phyloP scores from a whole-genome alignment of 2,113 vertebrate species.

The Chrysochloris asiatica region DNA sequence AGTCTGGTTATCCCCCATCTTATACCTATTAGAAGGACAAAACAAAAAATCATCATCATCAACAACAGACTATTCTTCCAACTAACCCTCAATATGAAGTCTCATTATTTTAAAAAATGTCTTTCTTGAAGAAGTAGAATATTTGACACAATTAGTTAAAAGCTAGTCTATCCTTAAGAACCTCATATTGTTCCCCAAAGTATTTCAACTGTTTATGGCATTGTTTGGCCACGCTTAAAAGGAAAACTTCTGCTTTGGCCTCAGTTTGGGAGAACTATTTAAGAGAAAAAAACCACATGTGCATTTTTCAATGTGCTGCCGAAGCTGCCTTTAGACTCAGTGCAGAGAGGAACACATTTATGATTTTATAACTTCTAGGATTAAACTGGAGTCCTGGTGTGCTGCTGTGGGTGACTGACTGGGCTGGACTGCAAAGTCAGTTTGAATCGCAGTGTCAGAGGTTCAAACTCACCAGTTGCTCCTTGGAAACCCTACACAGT shows the following conservation, averaged over 20 bases:
- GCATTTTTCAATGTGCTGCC: background rate
- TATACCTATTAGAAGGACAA: conserved; percentile 46
- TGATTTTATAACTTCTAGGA: no score
- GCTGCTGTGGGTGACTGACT: no score
- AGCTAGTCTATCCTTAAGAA: background rate
- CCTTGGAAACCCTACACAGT: no score
- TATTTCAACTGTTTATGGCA: conserved; percentile 43
- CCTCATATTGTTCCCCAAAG: conserved; percentile 13
- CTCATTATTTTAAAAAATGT: conserved; percentile 54
- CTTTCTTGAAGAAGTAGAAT: conserved; percentile 38
- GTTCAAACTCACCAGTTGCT: no score
- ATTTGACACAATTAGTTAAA: conserved; percentile 56
- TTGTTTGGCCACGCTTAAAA: conserved; percentile 25
- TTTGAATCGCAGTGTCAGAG: no score
- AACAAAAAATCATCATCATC: background rate
- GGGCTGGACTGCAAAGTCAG: no score
- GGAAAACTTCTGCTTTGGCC: conserved; percentile 2
- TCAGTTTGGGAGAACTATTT: background rate
- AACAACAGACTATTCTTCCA: conserved; percentile 13
- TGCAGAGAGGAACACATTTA: background rate
- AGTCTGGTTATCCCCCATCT: background rate
- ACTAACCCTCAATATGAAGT: background rate
- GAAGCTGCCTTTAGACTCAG: background rate
- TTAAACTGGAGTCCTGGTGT: no score
- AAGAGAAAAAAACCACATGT: background rate